Evolutionary conservation across 2,113 vertebrate genomes (phyloP).

Genomic region (Stigmatopora nigra): DNA sequence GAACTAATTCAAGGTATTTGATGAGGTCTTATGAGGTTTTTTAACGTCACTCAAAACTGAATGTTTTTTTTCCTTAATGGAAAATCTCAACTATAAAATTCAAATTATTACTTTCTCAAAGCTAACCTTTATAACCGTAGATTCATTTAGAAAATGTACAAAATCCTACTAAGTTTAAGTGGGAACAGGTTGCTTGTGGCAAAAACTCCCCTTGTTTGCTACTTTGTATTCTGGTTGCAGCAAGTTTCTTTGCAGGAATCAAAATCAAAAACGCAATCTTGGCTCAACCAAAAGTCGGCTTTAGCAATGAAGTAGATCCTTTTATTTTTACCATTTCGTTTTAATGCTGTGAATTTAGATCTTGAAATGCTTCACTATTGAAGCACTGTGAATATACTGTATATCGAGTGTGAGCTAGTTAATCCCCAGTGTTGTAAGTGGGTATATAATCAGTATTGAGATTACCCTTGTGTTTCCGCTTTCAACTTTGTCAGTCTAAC

Average conservation of each 20-base stretch:
- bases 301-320: constrained; percentile 7
- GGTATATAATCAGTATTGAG: constrained; percentile 49
- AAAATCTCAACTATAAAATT: not conserved
- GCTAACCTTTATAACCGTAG: not conserved
- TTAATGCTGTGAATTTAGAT: constrained; percentile 17
- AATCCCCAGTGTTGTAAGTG: constrained; percentile 48
- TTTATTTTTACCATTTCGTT: not conserved
- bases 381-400: constrained; percentile 18
- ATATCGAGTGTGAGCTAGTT: constrained; percentile 45
- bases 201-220: constrained; percentile 48
- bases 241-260: constrained; percentile 21
- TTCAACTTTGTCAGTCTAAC: constrained; percentile 33
- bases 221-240: constrained; percentile 58
- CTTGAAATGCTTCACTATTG: constrained; percentile 25
- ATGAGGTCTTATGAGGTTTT: not conserved
- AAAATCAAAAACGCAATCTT: not conserved
- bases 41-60: not conserved
- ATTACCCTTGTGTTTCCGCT: constrained; percentile 34
- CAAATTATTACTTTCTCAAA: not conserved
- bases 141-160: not conserved
- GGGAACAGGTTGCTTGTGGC: constrained; percentile 1
- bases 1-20: not conserved
- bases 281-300: constrained; percentile 5
- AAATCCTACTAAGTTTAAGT: not conserved
- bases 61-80: too few species aligned